Percentiles rank a stretch among this genome's conserved stretches.
These are phyloP conservation scores for Autographa gamma DNA, from an alignment of 2,888 invertebrate species.

Conservation along the genomic window DNA sequence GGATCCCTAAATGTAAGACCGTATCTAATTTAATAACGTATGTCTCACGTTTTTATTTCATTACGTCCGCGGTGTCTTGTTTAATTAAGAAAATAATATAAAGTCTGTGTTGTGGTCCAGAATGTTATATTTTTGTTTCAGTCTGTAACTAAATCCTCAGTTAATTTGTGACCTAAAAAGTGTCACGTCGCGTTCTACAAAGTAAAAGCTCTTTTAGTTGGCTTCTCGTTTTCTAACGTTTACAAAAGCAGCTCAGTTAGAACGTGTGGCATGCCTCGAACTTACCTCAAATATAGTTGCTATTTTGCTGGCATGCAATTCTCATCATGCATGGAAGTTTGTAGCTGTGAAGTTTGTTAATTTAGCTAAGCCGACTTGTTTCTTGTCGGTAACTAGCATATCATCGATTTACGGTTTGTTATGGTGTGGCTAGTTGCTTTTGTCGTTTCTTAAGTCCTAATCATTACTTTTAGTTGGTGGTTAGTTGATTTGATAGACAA, in stretches of 20 bases:
- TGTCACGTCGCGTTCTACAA: conserved; percentile 20
- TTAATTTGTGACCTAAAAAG: conserved; percentile 36
- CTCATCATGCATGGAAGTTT: conserved; percentile 49
- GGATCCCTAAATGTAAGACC: conserved; percentile 29
- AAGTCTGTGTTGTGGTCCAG: neutral
- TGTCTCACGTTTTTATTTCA: conserved; percentile 7
- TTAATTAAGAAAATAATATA: neutral
- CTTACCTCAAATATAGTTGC: conserved; percentile 33
- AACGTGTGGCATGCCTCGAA: conserved; percentile 35
- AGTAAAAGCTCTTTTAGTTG: conserved; percentile 31
- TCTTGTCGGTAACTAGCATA: conserved; percentile 43
- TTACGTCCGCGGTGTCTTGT: neutral
- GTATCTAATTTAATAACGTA: conserved; percentile 19
- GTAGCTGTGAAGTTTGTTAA: conserved; percentile 30
- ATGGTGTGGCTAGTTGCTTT: neutral
- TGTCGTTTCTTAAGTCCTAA: too few relatives aligned
- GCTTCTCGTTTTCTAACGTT: conserved; percentile 28
- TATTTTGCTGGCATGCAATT: conserved; percentile 47
- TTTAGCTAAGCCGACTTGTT: conserved; percentile 34
- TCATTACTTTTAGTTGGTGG: neutral
- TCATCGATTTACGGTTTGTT: conserved; percentile 35
- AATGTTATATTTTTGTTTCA: neutral
- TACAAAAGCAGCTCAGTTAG: conserved; percentile 34
- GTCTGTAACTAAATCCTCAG: conserved; percentile 6
- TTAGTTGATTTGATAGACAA: too few relatives aligned